These are phyloP conservation scores for Leptinotarsa rubiginosa DNA, from an alignment of 2,888 invertebrate genomes.

Conservation along the genomic window DNA sequence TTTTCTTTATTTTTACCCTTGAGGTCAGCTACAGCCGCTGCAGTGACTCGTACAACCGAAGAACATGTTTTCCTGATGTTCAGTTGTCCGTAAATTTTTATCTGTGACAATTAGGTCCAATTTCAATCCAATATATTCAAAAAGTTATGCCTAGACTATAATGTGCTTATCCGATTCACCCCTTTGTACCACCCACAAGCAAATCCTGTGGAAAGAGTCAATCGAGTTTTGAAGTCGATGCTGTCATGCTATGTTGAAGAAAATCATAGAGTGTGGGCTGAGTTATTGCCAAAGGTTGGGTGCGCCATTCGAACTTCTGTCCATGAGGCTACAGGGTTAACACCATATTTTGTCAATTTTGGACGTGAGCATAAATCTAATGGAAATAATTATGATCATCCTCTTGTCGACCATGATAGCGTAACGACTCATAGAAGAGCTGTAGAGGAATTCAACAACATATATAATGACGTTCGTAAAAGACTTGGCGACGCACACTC, in stretches of 20 bases:
- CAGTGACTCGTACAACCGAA: constrained; percentile 7
- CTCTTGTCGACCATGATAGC: constrained; percentile 7
- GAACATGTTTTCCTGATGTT: constrained; percentile 22
- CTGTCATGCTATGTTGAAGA: constrained; percentile 48
- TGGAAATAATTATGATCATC: constrained; percentile 16
- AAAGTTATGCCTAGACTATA: constrained; percentile 5
- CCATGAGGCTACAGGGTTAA: constrained; percentile 42
- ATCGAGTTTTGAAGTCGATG: constrained; percentile 55
- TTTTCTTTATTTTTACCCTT: neutral
- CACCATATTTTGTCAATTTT: constrained; percentile 42
- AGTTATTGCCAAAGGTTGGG: constrained; percentile 38
- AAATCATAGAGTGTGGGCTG: constrained; percentile 49
- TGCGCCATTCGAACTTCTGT: constrained; percentile 44
- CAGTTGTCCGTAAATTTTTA: constrained; percentile 10
- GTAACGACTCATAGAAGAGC: constrained; percentile 8
- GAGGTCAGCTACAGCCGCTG: constrained; percentile 1
- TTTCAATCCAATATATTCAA: constrained; percentile 11
- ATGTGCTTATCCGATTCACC: constrained; percentile 13
- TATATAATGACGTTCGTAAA: constrained; percentile 11
- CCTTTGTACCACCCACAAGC: constrained; percentile 52
- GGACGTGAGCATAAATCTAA: constrained; percentile 29
- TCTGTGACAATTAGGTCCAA: constrained; percentile 12
- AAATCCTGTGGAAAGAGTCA: constrained; percentile 56
- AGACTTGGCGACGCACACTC: neutral
- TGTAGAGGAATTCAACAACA: neutral